Evolutionary conservation across 2,888 invertebrate species (phyloP).

Genomic region (Acanthosepion esculentum): DNA sequence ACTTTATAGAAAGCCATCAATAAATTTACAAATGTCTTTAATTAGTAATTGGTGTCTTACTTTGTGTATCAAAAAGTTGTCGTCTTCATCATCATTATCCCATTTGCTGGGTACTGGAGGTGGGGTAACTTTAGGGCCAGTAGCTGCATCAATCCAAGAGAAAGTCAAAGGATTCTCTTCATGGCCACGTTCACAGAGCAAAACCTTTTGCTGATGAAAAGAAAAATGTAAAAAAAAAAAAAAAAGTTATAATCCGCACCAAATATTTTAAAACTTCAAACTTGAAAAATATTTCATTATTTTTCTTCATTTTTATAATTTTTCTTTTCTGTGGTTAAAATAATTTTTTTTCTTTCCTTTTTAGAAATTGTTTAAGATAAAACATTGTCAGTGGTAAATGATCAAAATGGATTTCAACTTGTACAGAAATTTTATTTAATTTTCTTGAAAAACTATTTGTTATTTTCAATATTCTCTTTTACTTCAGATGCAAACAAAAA

Average conservation of each 20-base stretch:
- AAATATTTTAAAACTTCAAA: neutral
- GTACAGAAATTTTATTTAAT: too few relatives aligned
- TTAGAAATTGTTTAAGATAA: too few relatives aligned
- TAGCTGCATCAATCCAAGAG: constrained; percentile 80
- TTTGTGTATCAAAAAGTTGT: neutral
- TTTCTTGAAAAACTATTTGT: too few relatives aligned
- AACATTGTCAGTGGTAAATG: too few relatives aligned
- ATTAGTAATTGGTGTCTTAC: neutral
- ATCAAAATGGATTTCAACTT: too few relatives aligned
- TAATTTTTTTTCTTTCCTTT: too few relatives aligned
- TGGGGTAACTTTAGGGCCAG: constrained; percentile 51
- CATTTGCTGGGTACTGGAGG: neutral
- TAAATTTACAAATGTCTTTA: too few relatives aligned
- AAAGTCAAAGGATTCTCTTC: constrained; percentile 83
- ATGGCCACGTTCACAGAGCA: constrained; percentile 79
- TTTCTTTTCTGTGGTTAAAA: too few relatives aligned
- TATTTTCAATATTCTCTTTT: too few relatives aligned
- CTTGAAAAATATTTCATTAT: neutral
- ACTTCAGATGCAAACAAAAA: too few relatives aligned
- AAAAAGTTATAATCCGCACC: neutral
- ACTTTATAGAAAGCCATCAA: too few relatives aligned
- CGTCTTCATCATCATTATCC: neutral
- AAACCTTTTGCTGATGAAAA: constrained; percentile 61
- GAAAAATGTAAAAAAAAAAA: neutral
- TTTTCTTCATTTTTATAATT: too few relatives aligned